A percentile compares a stretch with the other conserved stretches of the same genome.
phyloP scores from a whole-genome alignment of 2,888 invertebrate species.

The Therioaphis trifolii region DNA sequence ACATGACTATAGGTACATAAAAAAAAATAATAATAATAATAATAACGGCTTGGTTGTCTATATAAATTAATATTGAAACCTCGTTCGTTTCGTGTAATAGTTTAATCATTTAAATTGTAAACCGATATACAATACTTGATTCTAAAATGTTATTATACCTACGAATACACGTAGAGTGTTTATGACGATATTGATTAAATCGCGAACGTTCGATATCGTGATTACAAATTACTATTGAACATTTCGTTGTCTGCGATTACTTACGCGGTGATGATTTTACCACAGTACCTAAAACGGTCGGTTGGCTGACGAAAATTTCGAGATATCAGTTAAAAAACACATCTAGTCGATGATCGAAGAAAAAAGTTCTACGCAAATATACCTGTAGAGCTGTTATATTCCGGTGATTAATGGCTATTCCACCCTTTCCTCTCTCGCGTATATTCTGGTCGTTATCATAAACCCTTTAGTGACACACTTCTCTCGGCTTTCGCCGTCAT shows the following conservation, averaged over 20 bases:
- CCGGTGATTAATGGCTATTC: constrained; percentile 14
- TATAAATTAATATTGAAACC: background rate
- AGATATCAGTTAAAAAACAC: background rate
- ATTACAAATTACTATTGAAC: background rate
- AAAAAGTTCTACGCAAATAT: background rate
- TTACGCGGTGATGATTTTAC: background rate
- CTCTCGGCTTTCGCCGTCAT: background rate
- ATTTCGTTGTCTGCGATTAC: background rate
- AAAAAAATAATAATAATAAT: background rate
- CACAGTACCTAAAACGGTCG: background rate
- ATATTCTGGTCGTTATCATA: constrained; percentile 2
- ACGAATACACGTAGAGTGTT: background rate
- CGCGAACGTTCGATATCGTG: background rate
- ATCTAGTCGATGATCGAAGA: background rate
- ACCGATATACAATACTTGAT: background rate
- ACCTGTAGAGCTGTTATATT: constrained; percentile 7
- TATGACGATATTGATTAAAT: background rate
- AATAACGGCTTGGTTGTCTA: background rate
- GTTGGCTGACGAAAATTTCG: background rate
- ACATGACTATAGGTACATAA: too few relatives aligned
- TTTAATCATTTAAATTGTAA: constrained; percentile 5
- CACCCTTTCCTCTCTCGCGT: background rate
- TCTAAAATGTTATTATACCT: background rate
- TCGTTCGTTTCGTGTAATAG: background rate
- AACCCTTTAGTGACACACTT: background rate